Evolutionary conservation across 1,140 invertebrate species (phyloP), one percentile per base, ranked within the genome.

Genomic region (Microvelia longipes): DNA sequence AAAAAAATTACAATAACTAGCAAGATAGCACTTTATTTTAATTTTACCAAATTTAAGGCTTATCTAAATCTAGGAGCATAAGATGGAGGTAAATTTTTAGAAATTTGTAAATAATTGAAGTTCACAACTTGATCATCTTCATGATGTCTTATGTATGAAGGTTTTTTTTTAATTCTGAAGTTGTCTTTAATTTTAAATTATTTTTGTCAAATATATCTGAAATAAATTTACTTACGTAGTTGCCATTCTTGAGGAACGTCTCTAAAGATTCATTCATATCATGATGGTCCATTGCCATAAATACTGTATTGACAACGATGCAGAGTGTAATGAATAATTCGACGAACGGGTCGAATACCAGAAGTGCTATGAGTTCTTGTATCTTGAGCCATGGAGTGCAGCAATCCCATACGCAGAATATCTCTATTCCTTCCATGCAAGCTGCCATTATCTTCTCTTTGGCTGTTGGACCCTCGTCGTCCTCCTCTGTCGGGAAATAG

Each of bases 321-420:
- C 95, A 98, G 61, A 98, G 84, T 5, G 95, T 98, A 79, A 98
- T 98, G 81, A 98, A 98, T 71, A 98, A 83, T 80, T 98, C 96
- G 73, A 98, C 93, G 78, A 98, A 98, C 2, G 96, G 94, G 85
- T 98, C 95, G 81, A 98, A 96, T 68, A 98, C 95, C 74, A 98
- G 83, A 19, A 96, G 81, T 1, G 89, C 86, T n/a, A 97, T 86
- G 79, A 89, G 88, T 79, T 94, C 90, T 82, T 96, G 92, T 78
- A 97, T 86, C 79, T 88, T 89, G 71, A 94, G 83, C 92, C 94
- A 97, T 73, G 88, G 84, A 82, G 87, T 88, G 81, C 93, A 96
- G 83, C 94, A 96, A 81, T 98, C 92, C 95, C 95, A 98, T 68
- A 96, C 90, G 83, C 94, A 98, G 81, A 97, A 92, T 72, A 94